These are phyloP conservation scores for Cyphomyrus discorhynchus DNA, from an alignment of 2,113 vertebrate genomes.

Conservation along the genomic window DNA sequence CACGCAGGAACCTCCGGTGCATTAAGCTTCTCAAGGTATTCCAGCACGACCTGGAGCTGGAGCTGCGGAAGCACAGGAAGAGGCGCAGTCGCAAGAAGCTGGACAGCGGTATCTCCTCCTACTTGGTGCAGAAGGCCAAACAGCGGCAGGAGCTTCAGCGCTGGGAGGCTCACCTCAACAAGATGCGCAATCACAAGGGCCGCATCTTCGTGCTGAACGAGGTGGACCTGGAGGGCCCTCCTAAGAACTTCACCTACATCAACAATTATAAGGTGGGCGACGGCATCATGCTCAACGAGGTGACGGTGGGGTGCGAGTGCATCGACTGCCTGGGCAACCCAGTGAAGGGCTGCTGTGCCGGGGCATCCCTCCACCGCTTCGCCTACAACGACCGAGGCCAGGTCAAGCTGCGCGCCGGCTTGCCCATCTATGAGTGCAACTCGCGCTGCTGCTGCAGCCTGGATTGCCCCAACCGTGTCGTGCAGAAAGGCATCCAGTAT, in stretches of 20 bases:
- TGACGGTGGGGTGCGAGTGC: conserved; percentile 77
- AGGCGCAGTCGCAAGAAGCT: conserved; percentile 54
- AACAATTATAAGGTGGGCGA: conserved; percentile 77
- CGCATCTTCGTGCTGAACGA: conserved; percentile 75
- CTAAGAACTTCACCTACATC: conserved; percentile 76
- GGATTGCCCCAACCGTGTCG: conserved; percentile 81
- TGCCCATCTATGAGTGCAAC: conserved; percentile 89
- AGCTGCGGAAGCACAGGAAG: conserved; percentile 52
- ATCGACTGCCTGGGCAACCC: conserved; percentile 67
- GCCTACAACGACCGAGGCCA: conserved; percentile 78
- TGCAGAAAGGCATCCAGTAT: conserved; percentile 81
- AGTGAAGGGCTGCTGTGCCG: conserved; percentile 71
- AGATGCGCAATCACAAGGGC: conserved; percentile 69
- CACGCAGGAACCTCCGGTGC: conserved; percentile 74
- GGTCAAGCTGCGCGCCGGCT: conserved; percentile 67
- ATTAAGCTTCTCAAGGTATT: conserved; percentile 70
- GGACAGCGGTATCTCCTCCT: conserved; percentile 52
- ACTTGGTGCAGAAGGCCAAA: conserved; percentile 70
- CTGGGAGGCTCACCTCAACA: conserved; percentile 75
- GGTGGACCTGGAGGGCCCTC: conserved; percentile 81
- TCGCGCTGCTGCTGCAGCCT: conserved; percentile 68
- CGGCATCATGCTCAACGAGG: conserved; percentile 64
- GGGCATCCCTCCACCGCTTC: conserved; percentile 67
- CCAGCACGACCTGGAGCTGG: conserved; percentile 66
- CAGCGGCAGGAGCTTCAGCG: conserved; percentile 58